phyloP scores from a whole-genome alignment of 2,113 vertebrate species.

The Microcebus murinus region DNA sequence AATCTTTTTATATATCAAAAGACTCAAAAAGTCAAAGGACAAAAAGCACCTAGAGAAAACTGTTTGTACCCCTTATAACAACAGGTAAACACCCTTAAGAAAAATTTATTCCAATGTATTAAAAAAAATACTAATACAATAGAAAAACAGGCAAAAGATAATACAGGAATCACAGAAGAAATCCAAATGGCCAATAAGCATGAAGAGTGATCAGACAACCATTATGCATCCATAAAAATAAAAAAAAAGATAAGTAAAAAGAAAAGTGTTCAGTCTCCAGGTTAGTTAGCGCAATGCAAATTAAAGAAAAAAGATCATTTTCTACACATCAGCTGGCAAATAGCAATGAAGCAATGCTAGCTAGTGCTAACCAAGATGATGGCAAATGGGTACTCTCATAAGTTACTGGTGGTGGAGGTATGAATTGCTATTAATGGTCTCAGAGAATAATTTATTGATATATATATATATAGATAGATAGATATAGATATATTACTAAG shows the following conservation, averaged over 20 bases:
- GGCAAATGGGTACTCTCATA: not conserved
- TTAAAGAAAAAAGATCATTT: not conserved
- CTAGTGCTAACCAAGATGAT: not conserved
- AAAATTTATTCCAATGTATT: not conserved
- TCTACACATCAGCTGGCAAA: not conserved
- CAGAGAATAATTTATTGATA: not conserved
- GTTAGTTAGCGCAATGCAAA: not conserved
- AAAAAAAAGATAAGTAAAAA: not conserved
- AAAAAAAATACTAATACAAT: not conserved
- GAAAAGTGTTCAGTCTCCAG: not conserved
- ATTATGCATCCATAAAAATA: not conserved
- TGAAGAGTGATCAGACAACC: not conserved
- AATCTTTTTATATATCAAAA: constrained; percentile 6
- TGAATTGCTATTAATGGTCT: not conserved
- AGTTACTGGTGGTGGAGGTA: not conserved
- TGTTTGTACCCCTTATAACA: not conserved
- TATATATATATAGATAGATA: not conserved
- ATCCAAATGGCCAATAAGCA: not conserved
- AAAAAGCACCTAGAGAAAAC: not conserved
- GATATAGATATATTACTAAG: not conserved
- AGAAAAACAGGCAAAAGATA: not conserved
- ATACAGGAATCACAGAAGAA: not conserved
- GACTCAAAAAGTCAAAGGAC: not conserved
- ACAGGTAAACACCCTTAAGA: not conserved
- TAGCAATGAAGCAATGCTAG: not conserved